A percentile compares a stretch with the other conserved stretches of the same genome.
Evolutionary conservation across 2,797 vertebrate species (phyloP).

Genomic region (Lacerta viridis): DNA sequence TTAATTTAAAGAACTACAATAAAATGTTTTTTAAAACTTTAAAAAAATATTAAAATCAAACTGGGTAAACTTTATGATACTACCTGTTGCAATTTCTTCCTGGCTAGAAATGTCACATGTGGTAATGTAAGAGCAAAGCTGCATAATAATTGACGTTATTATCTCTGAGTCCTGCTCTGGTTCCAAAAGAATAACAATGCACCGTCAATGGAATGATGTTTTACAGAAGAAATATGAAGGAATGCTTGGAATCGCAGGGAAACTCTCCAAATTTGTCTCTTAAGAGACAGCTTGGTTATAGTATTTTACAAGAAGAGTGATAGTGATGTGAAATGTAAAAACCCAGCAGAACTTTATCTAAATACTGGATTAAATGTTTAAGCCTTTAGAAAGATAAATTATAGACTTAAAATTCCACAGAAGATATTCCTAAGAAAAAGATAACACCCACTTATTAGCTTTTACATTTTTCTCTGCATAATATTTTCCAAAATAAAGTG

Average conservation of each 20-base stretch:
- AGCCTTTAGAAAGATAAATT: slow-evolving; percentile 23
- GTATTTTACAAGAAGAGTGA: slow-evolving; percentile 15
- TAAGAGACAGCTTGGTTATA: background rate
- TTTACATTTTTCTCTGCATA: slow-evolving; percentile 4
- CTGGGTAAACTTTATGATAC: background rate
- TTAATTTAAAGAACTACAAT: background rate
- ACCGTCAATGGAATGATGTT: slow-evolving; percentile 31
- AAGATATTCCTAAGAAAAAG: slow-evolving; percentile 11
- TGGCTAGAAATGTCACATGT: fast-evolving
- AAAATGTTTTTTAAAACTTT: background rate
- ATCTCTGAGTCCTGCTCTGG: slow-evolving; percentile 30
- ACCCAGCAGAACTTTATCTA: slow-evolving; percentile 21
- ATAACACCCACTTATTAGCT: slow-evolving; percentile 18
- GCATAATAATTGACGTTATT: background rate
- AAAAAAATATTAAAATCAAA: background rate
- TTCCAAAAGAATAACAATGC: slow-evolving; percentile 7
- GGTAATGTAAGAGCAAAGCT: background rate
- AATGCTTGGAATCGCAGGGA: background rate
- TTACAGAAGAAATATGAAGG: slow-evolving; percentile 26
- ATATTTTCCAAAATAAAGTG: background rate
- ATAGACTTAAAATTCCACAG: slow-evolving; percentile 32
- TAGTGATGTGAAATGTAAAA: slow-evolving; percentile 19
- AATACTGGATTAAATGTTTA: slow-evolving; percentile 26
- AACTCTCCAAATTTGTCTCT: background rate
- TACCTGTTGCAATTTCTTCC: background rate